Percentiles rank a stretch among this genome's conserved stretches.
These are phyloP conservation scores for Neodontobutis hainanensis DNA, from an alignment of 2,113 vertebrate genomes.

Conservation along the genomic window DNA sequence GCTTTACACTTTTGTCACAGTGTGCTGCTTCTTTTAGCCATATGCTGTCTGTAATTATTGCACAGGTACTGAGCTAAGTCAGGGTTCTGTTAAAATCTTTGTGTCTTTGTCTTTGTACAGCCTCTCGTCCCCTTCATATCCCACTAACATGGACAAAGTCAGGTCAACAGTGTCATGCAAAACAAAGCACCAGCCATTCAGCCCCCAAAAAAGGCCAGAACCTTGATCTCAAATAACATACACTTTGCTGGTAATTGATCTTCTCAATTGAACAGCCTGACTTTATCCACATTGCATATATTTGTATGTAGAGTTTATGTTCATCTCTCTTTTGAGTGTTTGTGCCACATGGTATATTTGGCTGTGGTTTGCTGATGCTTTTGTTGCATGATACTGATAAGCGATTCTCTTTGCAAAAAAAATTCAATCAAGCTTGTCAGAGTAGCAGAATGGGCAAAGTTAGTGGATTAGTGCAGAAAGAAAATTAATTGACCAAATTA, in stretches of 20 bases:
- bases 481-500: neutral
- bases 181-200: slow-evolving; percentile 48
- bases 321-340: slow-evolving; percentile 28
- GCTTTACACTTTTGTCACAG: slow-evolving; percentile 5
- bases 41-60: slow-evolving; percentile 26
- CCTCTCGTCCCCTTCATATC: neutral
- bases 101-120: no score
- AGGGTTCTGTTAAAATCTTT: slow-evolving; percentile 2
- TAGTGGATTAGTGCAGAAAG: neutral
- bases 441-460: slow-evolving; percentile 5
- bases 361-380: slow-evolving; percentile 59
- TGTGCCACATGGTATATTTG: slow-evolving; percentile 55
- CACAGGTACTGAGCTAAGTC: slow-evolving; percentile 8
- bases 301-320: slow-evolving; percentile 21
- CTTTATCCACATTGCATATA: slow-evolving; percentile 47
- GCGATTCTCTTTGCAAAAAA: slow-evolving; percentile 23
- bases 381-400: slow-evolving; percentile 65
- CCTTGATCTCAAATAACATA: neutral
- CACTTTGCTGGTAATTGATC: neutral
- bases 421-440: slow-evolving; percentile 62
- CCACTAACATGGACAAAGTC: slow-evolving; percentile 57
- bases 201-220: slow-evolving; percentile 34
- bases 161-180: slow-evolving; percentile 45
- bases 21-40: slow-evolving; percentile 18
- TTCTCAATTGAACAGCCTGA: slow-evolving; percentile 33